A percentile compares a stretch with the other conserved stretches of the same genome.
Evolutionary conservation across 2,888 invertebrate species (phyloP).

Genomic region (Ceramica pisi): DNA sequence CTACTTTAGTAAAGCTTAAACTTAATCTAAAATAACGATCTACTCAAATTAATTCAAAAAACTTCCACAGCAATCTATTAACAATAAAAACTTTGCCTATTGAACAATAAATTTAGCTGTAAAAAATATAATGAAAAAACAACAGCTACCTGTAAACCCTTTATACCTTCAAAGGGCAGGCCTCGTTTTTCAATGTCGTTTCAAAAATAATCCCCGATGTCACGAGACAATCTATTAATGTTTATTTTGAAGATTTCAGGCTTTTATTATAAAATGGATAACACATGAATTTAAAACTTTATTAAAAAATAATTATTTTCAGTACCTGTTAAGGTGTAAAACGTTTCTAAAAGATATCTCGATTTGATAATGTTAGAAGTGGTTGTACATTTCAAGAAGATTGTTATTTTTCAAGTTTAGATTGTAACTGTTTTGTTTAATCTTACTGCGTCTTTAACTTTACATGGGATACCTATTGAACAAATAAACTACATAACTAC

Average conservation of each 20-base stretch:
- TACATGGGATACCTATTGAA: too few relatives aligned
- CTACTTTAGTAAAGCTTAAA: too few relatives aligned
- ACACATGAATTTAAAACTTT: too few relatives aligned
- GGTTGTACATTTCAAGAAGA: neutral
- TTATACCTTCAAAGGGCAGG: constrained; percentile 12
- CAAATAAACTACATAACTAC: too few relatives aligned
- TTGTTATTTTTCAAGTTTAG: neutral
- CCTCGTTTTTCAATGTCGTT: constrained; percentile 37
- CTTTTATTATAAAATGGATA: constrained; percentile 23
- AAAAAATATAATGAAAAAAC: neutral
- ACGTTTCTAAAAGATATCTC: neutral
- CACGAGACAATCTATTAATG: constrained; percentile 41
- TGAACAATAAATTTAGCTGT: neutral
- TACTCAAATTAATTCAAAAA: too few relatives aligned
- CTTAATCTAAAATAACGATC: too few relatives aligned
- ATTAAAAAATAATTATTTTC: too few relatives aligned
- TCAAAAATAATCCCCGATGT: constrained; percentile 48
- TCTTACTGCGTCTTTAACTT: too few relatives aligned
- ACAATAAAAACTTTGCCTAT: neutral
- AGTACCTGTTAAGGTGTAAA: neutral
- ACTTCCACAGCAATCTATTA: neutral
- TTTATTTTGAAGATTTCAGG: constrained; percentile 32
- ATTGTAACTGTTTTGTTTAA: neutral
- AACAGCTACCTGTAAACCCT: neutral
- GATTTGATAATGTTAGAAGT: neutral